phyloP scores from a whole-genome alignment of 1,140 invertebrate species.

The Drosophila lacteicornis region DNA sequence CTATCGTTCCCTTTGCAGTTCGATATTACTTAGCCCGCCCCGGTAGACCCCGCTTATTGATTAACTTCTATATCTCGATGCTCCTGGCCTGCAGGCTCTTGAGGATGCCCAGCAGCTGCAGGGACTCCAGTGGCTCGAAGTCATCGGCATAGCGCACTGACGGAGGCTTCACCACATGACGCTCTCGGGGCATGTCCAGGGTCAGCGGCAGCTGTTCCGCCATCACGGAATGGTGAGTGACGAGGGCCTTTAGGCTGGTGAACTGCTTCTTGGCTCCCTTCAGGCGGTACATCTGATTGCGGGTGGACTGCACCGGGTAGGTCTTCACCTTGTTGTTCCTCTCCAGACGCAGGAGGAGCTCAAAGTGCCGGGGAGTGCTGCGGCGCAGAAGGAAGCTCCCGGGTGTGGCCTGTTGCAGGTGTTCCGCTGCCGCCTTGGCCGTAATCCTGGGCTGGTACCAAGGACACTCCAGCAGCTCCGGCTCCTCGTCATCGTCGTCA shows the following conservation, averaged over 20 bases:
- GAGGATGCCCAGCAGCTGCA: slow-evolving; percentile 76
- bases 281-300: slow-evolving; percentile 69
- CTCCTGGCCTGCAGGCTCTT: slow-evolving; percentile 72
- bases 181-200: slow-evolving; percentile 90
- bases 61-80: slow-evolving; percentile 57
- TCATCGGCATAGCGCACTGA: slow-evolving; percentile 76
- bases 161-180: slow-evolving; percentile 52
- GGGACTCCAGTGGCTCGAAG: slow-evolving; percentile 76
- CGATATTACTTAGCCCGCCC: slow-evolving; percentile 49
- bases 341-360: slow-evolving; percentile 67
- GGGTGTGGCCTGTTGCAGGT: slow-evolving; percentile 55
- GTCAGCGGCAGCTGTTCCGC: slow-evolving; percentile 96
- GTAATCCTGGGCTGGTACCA: slow-evolving; percentile 80
- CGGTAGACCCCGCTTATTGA: not conserved
- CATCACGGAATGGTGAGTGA: slow-evolving; percentile 98
- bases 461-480: slow-evolving; percentile 56
- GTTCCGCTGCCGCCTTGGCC: slow-evolving; percentile 64
- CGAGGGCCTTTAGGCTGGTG: slow-evolving; percentile 93
- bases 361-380: slow-evolving; percentile 59
- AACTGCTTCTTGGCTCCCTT: slow-evolving; percentile 98
- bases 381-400: slow-evolving; percentile 75
- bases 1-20: slow-evolving; percentile 80
- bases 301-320: slow-evolving; percentile 60
- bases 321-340: slow-evolving; percentile 61
- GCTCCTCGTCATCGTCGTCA: slow-evolving; percentile 56